These are phyloP conservation scores for Siderastrea radians DNA, from an alignment of 92 coral and sea anemone species.

Conservation along the genomic window DNA sequence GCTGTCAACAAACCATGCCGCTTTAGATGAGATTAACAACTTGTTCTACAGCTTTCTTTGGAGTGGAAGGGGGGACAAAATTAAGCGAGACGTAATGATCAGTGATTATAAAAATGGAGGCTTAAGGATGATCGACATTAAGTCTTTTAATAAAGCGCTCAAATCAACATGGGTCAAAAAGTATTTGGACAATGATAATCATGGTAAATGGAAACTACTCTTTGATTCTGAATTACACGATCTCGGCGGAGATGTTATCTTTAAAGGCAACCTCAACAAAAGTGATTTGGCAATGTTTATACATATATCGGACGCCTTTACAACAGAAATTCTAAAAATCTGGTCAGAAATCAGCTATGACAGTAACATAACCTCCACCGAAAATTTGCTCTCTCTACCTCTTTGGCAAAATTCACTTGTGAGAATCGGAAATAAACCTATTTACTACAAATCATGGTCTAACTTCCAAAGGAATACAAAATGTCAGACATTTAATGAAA, in stretches of 20 bases:
- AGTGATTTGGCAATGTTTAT: neutral
- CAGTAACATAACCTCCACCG: neutral
- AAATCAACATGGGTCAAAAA: constrained; percentile 45
- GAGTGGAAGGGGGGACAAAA: constrained; percentile 53
- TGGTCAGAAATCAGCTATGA: constrained; percentile 2
- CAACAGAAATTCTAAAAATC: neutral
- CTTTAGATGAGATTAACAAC: constrained; percentile 9
- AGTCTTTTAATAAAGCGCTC: constrained; percentile 53
- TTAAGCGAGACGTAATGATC: constrained; percentile 15
- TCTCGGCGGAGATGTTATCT: neutral
- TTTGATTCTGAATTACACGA: constrained; percentile 18
- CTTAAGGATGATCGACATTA: constrained; percentile 18
- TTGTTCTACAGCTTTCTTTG: constrained; percentile 32
- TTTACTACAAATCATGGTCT: neutral
- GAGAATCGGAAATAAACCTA: neutral
- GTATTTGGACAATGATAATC: constrained; percentile 44
- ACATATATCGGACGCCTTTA: constrained; percentile 9
- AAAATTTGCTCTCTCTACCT: neutral
- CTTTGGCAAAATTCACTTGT: neutral
- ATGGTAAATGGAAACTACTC: constrained; percentile 48
- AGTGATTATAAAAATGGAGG: constrained; percentile 35
- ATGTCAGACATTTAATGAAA: constrained; percentile 1
- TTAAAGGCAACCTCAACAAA: constrained; percentile 1
- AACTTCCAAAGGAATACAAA: neutral
- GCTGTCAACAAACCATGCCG: neutral